phyloP scores from a whole-genome alignment of 2,113 vertebrate genomes.

The Zapus hudsonius region DNA sequence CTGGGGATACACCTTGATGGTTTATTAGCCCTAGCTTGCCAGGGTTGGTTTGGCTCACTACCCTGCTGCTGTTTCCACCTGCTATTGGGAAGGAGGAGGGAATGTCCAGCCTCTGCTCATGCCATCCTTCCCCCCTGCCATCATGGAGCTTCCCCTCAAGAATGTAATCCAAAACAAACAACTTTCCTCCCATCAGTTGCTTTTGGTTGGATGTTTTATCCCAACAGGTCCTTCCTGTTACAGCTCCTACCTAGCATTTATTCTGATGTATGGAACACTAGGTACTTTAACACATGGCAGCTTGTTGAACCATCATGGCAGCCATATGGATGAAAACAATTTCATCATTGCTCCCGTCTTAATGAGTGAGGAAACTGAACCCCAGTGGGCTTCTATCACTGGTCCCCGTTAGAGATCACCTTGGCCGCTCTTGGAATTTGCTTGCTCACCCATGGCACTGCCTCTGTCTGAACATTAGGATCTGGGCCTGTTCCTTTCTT shows the following conservation, averaged over 20 bases:
- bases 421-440: neutral
- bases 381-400: neutral
- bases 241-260: neutral
- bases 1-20: no score
- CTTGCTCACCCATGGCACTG: neutral
- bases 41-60: no score
- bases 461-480: neutral
- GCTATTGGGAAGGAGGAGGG: no score
- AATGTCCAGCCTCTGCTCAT: no score
- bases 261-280: neutral
- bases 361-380: neutral
- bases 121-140: no score
- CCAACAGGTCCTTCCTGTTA: neutral
- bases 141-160: no score
- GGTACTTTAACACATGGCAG: neutral
- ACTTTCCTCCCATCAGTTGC: no score
- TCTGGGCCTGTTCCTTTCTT: neutral
- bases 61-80: no score
- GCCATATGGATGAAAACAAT: no score
- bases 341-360: neutral
- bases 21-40: no score
- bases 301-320: neutral
- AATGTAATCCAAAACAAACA: no score
- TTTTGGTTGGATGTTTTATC: no score
- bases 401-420: neutral